Base-by-base conservation (phyloP, 2,797 vertebrate genomes). In the Liparis tanakae region DNA sequence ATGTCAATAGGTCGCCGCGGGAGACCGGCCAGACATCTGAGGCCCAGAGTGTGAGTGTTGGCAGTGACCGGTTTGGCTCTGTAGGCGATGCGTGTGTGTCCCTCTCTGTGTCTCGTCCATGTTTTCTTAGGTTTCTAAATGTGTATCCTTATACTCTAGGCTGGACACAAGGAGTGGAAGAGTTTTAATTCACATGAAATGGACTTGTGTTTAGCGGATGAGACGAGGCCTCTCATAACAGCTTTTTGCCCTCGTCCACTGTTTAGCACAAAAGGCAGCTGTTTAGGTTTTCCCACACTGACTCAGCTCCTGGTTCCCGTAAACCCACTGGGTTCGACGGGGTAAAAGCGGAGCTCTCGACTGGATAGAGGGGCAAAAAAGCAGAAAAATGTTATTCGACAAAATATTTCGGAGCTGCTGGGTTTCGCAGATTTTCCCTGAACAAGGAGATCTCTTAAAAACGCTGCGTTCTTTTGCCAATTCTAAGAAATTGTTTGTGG, bases 211-310 rank as follows among this genome's bases (percentile, higher is more conserved):
- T 59, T 18, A 41, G 46, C 10, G 20, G 44, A 56, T 25, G 41
- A 79, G 75, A 83, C 50, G 25, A 56, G 75, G 39, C 48, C 37
- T 67, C 18, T 67, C 74, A 76, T 14, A 74, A 67, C 69, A 82
- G 65, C 60, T 63, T 58, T 57, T 63, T 63, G 56, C 50, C 83
- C 69, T 51, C 72, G 87, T 81, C 79, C 71, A n/a, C 46, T 73
- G 80, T 82, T 90, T 88, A 58, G 80, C 63, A 68, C 61, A 81
- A 67, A 81, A 84, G 61, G 69, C 76, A 72, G 81, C 83, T 87
- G 85, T 86, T 87, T 80, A 89, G 61, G 68, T 79, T 90, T 86
- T 85, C 87, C 85, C 81, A 86, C 81, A 85, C 74, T 89, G 84
- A 91, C 83, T 90, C 82, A 87, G 72, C 73, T 80, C 86, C 70